phyloP scores from a whole-genome alignment of 2,888 invertebrate species.

The Oscheius onirici region DNA sequence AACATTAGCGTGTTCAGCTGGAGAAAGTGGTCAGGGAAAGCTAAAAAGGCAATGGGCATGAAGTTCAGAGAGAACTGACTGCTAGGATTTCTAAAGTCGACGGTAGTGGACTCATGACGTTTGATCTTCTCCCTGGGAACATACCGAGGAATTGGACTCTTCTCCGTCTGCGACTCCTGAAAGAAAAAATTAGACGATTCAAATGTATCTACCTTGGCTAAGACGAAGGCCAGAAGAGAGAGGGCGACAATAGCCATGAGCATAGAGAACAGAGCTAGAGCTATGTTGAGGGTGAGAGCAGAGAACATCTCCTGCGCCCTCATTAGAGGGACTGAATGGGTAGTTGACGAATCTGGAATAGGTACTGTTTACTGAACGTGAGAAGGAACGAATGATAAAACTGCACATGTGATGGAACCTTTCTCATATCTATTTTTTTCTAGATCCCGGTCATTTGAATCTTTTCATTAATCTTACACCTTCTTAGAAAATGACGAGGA shows the following conservation, averaged over 20 bases:
- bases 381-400: too few relatives aligned
- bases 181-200: not conserved
- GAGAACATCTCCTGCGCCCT: slow-evolving; percentile 37
- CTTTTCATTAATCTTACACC: too few relatives aligned
- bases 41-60: slow-evolving; percentile 14
- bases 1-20: slow-evolving; percentile 42
- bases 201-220: slow-evolving; percentile 26
- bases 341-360: too few relatives aligned
- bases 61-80: slow-evolving; percentile 17
- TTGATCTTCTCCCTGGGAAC: slow-evolving; percentile 34
- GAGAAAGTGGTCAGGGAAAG: slow-evolving; percentile 42
- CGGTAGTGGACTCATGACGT: slow-evolving; percentile 37
- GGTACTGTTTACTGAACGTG: too few relatives aligned
- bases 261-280: slow-evolving; percentile 44
- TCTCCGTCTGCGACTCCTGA: slow-evolving; percentile 28
- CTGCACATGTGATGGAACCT: too few relatives aligned
- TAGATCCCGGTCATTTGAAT: too few relatives aligned
- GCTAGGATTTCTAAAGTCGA: slow-evolving; percentile 39
- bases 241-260: slow-evolving; percentile 42
- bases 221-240: slow-evolving; percentile 40
- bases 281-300: slow-evolving; percentile 37
- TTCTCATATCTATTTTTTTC: too few relatives aligned
- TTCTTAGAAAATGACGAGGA: not conserved
- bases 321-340: slow-evolving; percentile 1
- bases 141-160: slow-evolving; percentile 10